Evolutionary conservation across 2,888 invertebrate species (phyloP), one percentile per base, ranked within the genome.

Genomic region (Trypoxylon attenuatum): DNA sequence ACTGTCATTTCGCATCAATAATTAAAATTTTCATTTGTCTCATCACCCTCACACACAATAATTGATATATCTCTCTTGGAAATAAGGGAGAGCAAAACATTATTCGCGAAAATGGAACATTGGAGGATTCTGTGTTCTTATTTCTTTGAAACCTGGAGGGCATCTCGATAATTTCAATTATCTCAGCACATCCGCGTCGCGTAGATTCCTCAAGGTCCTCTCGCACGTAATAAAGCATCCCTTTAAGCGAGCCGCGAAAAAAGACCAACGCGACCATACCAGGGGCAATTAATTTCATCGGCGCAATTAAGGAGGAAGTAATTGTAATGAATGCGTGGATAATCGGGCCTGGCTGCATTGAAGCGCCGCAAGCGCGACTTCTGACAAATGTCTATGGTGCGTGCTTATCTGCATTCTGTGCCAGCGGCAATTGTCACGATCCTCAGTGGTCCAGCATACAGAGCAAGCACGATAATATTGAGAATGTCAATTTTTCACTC

Each of bases 261-360:
- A 13, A 33, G 33, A 33, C 10, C 10, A 33, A 33, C n/a, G 33
- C 10, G 33, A 13, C 33, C 13, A 2, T 13, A 13, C 33, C 33
- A 21, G 3, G 4, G 27, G 54, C 65, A 56, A 78, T 79, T 77
- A 80, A 80, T 80, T 77, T 72, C 54, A 60, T 71, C 64, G 62
- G 59, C 49, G 70, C 76, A 71, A 79, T 79, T 79, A 77, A 71
- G 62, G 64, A 53, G 51, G 71, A 70, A 71, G 71, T 75, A 75
- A 79, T 76, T 72, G 70, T 73, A 79, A 79, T 68, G 72, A 70
- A 70, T 67, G 74, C 69, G 54, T 47, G 43, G 59, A 75, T 77
- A 74, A 78, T 73, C 62, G 64, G 50, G 8, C 45, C 21, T 19
- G 13, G 53, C 47, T 57, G 56, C 52, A 55, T 43, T 41, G 52